Evolutionary conservation across 2,888 invertebrate species (phyloP), one percentile per base, ranked within the genome.

Genomic region (Oscheius onirici): DNA sequence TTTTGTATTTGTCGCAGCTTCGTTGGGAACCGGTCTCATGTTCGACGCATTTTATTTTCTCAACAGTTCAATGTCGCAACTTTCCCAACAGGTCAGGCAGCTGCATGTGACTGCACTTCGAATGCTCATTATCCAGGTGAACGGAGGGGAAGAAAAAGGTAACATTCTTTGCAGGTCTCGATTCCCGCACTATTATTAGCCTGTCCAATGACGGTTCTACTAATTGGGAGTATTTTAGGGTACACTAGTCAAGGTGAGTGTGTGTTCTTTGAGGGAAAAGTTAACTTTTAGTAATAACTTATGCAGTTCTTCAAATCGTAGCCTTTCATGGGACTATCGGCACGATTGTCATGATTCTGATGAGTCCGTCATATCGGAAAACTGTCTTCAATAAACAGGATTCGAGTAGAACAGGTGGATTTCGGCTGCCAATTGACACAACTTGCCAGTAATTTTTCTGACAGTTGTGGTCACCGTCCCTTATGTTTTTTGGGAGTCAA

Each of bases 361-460:
- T 63, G 5, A 63, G 44, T 49, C 63, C 63, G 3, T 44, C 63
- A 1, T 63, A 63, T 63, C 24, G 63, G 28, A 63, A 46, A 49
- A 49, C 49, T 46, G 34, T 63, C 1, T 24, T 63, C 13, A 34
- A 58, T 2, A 40, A 58, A 15, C n/a, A 15, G n/a, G 1, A 46
- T 46, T 10, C 8, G 3, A 46, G n/a, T 46, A 15, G 13, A 46
- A 46, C 20, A 17, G 46, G 46, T 46, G 13, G 8, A 46, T 43
- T 43, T 43, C 3, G n/a, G 13, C n/a, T 3, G 13, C 13, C 46
- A 10, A 34, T 34, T 6, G 34, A 3, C 34, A 34, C 8, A 3
- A 6, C 34, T 34, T 34, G 34, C 3, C 8, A 6, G 34, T 34
- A 6, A 34, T 0, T 34, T 34, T 34, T n/a, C n/a, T n/a, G n/a